Evolutionary conservation across 2,888 invertebrate species (phyloP).

Genomic region (Nephrotoma flavescens): DNA sequence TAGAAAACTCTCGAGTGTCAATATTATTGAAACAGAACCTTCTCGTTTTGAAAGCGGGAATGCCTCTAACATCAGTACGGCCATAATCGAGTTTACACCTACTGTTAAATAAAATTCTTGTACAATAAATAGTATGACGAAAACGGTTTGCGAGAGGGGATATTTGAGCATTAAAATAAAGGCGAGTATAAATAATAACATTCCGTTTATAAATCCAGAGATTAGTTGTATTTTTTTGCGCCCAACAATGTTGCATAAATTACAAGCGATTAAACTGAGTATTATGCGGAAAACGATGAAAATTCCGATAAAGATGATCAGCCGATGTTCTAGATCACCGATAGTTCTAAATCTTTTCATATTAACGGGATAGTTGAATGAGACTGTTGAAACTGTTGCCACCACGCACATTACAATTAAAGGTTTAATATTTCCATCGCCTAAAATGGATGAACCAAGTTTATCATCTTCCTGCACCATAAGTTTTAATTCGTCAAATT

Average conservation of each 20-base stretch:
- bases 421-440: constrained; percentile 6
- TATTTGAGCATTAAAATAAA: background rate
- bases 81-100: background rate
- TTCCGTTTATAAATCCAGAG: background rate
- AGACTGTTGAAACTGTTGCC: background rate
- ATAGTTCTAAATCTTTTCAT: background rate
- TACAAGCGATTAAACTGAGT: background rate
- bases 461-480: constrained; percentile 8
- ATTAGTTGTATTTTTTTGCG: background rate
- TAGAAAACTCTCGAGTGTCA: background rate
- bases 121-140: background rate
- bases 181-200: background rate
- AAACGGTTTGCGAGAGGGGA: background rate
- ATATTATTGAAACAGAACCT: background rate
- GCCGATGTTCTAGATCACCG: background rate
- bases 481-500: constrained; percentile 7
- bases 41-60: background rate
- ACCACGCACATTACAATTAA: background rate
- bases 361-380: background rate
- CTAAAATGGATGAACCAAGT: background rate
- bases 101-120: background rate
- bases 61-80: background rate
- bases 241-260: background rate
- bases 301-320: background rate
- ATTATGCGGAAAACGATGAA: background rate